A percentile compares a stretch with the other conserved stretches of the same genome.
These are phyloP conservation scores for Periophthalmus magnuspinnatus DNA, from an alignment of 2,797 vertebrate species.

Conservation along the genomic window DNA sequence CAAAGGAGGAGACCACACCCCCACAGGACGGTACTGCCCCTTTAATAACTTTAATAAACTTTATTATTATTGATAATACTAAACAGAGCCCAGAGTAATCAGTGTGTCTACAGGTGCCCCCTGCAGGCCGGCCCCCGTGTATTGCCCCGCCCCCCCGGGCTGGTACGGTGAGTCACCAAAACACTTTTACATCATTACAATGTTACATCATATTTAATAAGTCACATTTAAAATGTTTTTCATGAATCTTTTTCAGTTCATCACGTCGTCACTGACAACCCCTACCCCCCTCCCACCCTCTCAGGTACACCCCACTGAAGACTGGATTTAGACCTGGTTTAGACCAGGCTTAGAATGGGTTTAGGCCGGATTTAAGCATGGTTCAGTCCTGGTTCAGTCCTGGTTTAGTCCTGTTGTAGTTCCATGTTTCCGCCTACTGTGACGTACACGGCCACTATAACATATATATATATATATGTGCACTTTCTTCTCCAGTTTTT, in stretches of 20 bases:
- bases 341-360: not conserved
- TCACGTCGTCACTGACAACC: slow-evolving; percentile 81
- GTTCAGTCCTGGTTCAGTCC: not conserved
- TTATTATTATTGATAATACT: not conserved
- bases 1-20: not conserved
- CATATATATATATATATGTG: too few relatives aligned
- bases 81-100: not conserved
- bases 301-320: slow-evolving; percentile 63
- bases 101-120: slow-evolving; percentile 53
- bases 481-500: too few relatives aligned
- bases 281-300: slow-evolving; percentile 73
- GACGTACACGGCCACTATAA: too few relatives aligned
- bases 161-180: slow-evolving; percentile 67
- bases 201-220: not conserved
- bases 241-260: slow-evolving; percentile 70
- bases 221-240: not conserved
- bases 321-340: too few relatives aligned
- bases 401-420: not conserved
- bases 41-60: not conserved
- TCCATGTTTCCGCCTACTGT: too few relatives aligned
- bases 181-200: not conserved
- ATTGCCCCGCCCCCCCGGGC: slow-evolving; percentile 79
- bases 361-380: not conserved
- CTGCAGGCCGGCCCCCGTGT: slow-evolving; percentile 78
- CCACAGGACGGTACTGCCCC: slow-evolving; percentile 55